Evolutionary conservation across 1,140 invertebrate genomes (phyloP).

Genomic region (Streblospio benedicti): DNA sequence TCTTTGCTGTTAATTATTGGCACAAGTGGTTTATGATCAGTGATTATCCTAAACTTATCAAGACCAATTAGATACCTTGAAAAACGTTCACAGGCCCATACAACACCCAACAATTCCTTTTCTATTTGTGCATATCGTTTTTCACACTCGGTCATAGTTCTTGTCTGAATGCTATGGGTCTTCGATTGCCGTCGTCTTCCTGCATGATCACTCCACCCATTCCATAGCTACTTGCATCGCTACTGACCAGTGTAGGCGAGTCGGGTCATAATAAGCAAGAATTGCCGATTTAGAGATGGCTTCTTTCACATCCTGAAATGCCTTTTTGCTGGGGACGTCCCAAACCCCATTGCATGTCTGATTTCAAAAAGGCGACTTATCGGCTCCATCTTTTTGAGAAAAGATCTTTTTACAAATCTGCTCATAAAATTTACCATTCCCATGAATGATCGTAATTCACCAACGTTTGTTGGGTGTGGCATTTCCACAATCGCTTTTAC

Average conservation of each 20-base stretch:
- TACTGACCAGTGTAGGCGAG: constrained; percentile 4
- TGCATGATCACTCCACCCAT: constrained; percentile 24
- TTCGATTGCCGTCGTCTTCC: constrained; percentile 14
- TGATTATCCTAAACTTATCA: constrained; percentile 28
- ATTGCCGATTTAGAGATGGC: constrained; percentile 14
- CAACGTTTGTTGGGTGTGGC: neutral
- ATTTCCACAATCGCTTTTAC: neutral
- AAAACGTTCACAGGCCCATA: constrained; percentile 39
- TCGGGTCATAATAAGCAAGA: constrained; percentile 18
- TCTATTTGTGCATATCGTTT: constrained; percentile 45
- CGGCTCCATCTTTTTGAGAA: constrained; percentile 4
- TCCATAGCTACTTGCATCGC: constrained; percentile 16
- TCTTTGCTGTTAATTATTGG: constrained; percentile 32
- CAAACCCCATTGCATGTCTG: constrained; percentile 7
- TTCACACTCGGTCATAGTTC: constrained; percentile 35
- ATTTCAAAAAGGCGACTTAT: constrained; percentile 13
- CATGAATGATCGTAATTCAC: neutral
- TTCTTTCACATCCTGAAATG: constrained; percentile 13
- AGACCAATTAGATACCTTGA: constrained; percentile 42
- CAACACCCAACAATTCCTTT: constrained; percentile 44
- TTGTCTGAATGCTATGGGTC: constrained; percentile 40
- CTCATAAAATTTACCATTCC: constrained; percentile 9
- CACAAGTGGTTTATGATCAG: constrained; percentile 41
- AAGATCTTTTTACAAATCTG: neutral
- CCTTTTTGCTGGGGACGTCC: constrained; percentile 6